Evolutionary conservation across 2,113 vertebrate genomes (phyloP).

Genomic region (Salvelinus alpinus): DNA sequence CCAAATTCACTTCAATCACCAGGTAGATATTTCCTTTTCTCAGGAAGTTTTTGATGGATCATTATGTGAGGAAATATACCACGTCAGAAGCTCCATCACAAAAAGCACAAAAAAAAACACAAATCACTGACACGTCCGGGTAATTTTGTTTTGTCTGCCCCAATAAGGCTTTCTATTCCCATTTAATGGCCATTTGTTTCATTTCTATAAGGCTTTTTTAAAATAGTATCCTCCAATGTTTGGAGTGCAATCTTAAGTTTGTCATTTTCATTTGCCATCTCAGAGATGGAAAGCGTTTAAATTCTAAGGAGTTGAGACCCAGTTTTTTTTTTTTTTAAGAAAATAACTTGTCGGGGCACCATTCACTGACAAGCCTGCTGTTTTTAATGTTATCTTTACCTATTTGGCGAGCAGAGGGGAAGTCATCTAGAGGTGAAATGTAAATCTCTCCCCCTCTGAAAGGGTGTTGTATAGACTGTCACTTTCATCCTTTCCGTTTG

Average conservation of each 20-base stretch:
- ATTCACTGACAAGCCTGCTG: conserved; percentile 46
- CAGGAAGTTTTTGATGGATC: conserved; percentile 67
- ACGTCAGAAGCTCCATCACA: conserved; percentile 47
- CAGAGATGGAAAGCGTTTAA: conserved; percentile 41
- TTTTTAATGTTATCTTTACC: conserved; percentile 58
- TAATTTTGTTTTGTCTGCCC: neutral
- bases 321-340: conserved; percentile 2
- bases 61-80: conserved; percentile 61
- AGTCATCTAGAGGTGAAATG: conserved; percentile 57
- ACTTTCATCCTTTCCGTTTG: conserved; percentile 36
- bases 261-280: conserved; percentile 28
- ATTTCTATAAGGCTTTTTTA: conserved; percentile 44
- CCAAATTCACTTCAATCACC: conserved; percentile 11
- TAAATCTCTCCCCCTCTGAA: conserved; percentile 64
- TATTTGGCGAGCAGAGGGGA: conserved; percentile 42
- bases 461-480: conserved; percentile 68
- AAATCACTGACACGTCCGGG: conserved; percentile 7
- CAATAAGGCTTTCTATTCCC: neutral
- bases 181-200: conserved; percentile 26
- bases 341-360: conserved; percentile 12
- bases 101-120: conserved; percentile 43
- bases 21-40: conserved; percentile 70
- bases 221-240: conserved; percentile 64
- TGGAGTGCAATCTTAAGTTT: conserved; percentile 66
- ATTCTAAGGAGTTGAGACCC: conserved; percentile 21